Percentiles rank a stretch among this genome's conserved stretches.
These are phyloP conservation scores for Phengaris alcon DNA, from an alignment of 2,888 invertebrate genomes.

Conservation along the genomic window DNA sequence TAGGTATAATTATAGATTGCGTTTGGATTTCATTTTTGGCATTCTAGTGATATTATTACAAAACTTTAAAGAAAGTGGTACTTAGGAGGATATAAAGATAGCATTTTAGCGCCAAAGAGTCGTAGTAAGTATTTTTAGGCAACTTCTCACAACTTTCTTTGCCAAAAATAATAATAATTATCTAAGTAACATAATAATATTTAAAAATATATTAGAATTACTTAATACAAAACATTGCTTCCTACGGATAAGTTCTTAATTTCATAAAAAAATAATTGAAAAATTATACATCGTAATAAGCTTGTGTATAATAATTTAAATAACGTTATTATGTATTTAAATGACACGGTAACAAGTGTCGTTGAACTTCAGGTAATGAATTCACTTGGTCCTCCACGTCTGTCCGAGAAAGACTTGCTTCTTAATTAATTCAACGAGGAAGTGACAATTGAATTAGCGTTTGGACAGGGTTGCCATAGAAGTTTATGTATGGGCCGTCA, in stretches of 20 bases:
- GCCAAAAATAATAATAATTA: no score
- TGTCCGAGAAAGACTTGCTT: slow-evolving; percentile 39
- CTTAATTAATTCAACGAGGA: slow-evolving; percentile 61
- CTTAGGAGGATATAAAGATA: no score
- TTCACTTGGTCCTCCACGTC: slow-evolving; percentile 38
- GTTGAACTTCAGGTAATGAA: slow-evolving; percentile 41
- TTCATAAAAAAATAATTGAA: neutral
- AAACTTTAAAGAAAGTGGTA: no score
- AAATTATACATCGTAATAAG: slow-evolving; percentile 4
- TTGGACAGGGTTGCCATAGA: slow-evolving; percentile 44
- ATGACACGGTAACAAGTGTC: slow-evolving; percentile 35
- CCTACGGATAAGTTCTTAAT: neutral
- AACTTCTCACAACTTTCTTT: no score
- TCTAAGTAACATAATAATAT: neutral
- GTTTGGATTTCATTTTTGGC: no score
- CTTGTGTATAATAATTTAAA: neutral
- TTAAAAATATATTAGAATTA: neutral
- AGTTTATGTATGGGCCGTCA: neutral
- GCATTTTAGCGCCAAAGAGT: no score
- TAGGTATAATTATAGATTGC: no score
- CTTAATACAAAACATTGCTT: neutral
- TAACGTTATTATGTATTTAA: slow-evolving; percentile 9
- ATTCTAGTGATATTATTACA: no score
- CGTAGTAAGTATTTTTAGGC: no score
- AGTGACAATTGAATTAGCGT: slow-evolving; percentile 68